Conservation (phyloP, 2,113 vertebrate species). For the Odobenus rosmarus region DNA sequence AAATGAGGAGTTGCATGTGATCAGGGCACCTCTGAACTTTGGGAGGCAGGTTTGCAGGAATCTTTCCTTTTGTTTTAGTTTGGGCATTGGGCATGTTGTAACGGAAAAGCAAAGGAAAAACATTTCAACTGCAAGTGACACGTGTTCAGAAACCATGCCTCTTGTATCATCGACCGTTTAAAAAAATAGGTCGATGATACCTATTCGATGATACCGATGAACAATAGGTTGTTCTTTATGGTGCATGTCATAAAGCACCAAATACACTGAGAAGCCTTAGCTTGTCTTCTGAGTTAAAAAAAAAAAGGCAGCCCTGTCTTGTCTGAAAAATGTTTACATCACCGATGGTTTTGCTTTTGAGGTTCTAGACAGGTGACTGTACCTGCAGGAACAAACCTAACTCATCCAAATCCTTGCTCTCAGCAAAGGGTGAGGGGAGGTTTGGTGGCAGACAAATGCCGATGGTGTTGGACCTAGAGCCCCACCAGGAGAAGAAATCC, state of each 20-base stretch:
- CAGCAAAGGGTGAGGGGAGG: neutral
- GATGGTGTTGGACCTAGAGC: neutral
- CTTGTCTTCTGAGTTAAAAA: conserved; percentile 73
- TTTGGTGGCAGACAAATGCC: neutral
- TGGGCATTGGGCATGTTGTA: conserved; percentile 52
- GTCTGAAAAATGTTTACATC: conserved; percentile 70
- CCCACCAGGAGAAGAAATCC: neutral
- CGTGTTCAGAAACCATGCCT: conserved; percentile 76
- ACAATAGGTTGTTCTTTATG: conserved; percentile 82
- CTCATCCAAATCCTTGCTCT: conserved; percentile 17
- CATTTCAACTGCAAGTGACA: conserved; percentile 59
- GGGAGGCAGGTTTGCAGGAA: neutral
- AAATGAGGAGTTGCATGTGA: neutral
- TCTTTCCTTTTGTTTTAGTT: conserved; percentile 62
- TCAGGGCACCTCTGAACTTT: neutral
- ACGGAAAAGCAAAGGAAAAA: neutral
- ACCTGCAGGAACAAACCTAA: neutral
- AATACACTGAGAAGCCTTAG: conserved; percentile 82
- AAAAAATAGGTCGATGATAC: conserved; percentile 74
- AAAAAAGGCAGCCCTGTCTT: conserved; percentile 65
- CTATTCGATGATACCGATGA: no score
- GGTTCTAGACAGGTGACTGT: conserved; percentile 7
- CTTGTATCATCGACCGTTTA: conserved; percentile 72
- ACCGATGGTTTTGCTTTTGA: conserved; percentile 76
- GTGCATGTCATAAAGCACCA: conserved; percentile 80